Base-by-base conservation (phyloP, 1,140 invertebrate species). In the Thrips palmi region DNA sequence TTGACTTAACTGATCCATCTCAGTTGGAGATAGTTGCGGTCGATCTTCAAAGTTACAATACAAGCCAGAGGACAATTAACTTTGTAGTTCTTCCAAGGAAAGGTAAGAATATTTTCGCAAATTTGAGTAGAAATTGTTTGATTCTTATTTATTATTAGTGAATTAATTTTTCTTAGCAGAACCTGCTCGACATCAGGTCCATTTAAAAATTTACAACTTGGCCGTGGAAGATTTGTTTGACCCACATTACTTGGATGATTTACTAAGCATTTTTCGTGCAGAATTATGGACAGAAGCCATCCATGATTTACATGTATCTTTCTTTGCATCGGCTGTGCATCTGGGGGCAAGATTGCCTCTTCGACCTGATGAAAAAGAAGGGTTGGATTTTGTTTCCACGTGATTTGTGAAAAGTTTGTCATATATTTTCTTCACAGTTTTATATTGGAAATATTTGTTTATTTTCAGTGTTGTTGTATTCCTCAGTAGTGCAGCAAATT, bases 171-270 rank as follows among this genome's bases (percentile, higher is more conserved):
- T 31, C 32, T 37, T 37, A 36, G 58, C 66, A 42, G 71, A 70
- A 43, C 60, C 72, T 41, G 73, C 77, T 0, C 68, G 64, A 30
- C 76, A 79, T 55, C 73, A 87, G 49, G 72, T 88, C 3, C 76
- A 83, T 49, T 59, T 91, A 47, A 89, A 89, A 56, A 81, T 92
- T 28, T 75, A 85, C 50, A 89, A 89, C 55, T 55, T 88, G 5
- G 86, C 91, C 49, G 71, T 85, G 1, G 78, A 81, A 46, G 79
- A 88, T 49, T 63, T 85, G 54, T 73, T 85, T 43, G 69, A 78
- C 51, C 57, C 48, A 17, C 63, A 60, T 45, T 62, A 72, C 42
- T 72, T 80, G 50, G 67, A 72, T 25, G 64, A 67, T 18, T 53
- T 91, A 1, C 67, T 82, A 32, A 71, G 83, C 46, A 71, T 88